A percentile compares a stretch with the other conserved stretches of the same genome.
These are phyloP conservation scores for Diarsia rubi DNA, from an alignment of 2,888 invertebrate species.

Conservation along the genomic window DNA sequence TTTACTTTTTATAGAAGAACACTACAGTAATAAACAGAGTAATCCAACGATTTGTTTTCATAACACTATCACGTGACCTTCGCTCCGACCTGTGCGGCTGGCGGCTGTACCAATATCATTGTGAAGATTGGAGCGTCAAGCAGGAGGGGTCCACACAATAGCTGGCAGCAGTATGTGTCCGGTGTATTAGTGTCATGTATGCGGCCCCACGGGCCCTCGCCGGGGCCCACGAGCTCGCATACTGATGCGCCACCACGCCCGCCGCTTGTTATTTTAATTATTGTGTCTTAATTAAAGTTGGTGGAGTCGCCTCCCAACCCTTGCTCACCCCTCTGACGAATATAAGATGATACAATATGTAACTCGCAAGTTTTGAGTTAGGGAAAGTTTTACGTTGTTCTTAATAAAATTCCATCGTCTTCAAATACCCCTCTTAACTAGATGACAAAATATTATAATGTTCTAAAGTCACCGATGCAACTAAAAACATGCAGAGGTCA, in stretches of 20 bases:
- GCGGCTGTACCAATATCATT: constrained; percentile 48
- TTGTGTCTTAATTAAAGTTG: constrained; percentile 86
- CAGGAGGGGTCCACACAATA: constrained; percentile 52
- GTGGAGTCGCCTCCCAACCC: constrained; percentile 58
- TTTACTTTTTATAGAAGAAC: constrained; percentile 3
- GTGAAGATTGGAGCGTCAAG: constrained; percentile 51
- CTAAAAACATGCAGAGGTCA: constrained; percentile 30
- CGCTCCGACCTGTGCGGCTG: constrained; percentile 8
- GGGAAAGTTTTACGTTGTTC: constrained; percentile 8
- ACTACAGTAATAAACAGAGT: constrained; percentile 29
- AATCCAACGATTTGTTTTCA: constrained; percentile 55
- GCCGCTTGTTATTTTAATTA: constrained; percentile 86
- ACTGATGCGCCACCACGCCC: constrained; percentile 79
- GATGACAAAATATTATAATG: background rate
- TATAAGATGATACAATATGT: constrained; percentile 45
- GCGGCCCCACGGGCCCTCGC: constrained; percentile 77
- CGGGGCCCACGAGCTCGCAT: constrained; percentile 75
- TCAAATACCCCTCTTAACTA: background rate
- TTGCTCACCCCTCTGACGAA: constrained; percentile 39
- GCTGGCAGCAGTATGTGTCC: constrained; percentile 52
- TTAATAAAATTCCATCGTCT: background rate
- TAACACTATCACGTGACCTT: constrained; percentile 62
- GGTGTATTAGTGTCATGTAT: constrained; percentile 78
- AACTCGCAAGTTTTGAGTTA: constrained; percentile 19
- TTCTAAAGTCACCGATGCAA: constrained; percentile 13